Conservation (phyloP, 2,797 vertebrate species). For the Oryzias sinensis region DNA sequence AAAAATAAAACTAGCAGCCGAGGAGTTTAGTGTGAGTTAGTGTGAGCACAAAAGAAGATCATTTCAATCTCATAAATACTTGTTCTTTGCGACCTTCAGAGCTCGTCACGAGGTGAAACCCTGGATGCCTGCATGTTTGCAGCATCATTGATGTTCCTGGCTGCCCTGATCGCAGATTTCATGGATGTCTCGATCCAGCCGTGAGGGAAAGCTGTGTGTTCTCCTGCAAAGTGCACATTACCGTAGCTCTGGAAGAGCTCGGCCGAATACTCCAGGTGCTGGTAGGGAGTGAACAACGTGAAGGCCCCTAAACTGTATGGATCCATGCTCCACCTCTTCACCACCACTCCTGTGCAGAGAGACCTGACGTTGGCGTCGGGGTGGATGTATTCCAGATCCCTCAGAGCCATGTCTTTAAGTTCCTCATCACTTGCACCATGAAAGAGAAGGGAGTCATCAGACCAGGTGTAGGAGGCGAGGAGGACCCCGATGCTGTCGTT, state of each 20-base stretch:
- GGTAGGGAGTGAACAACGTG: constrained; percentile 71
- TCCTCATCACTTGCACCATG: constrained; percentile 30
- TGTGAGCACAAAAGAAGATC: too few species aligned
- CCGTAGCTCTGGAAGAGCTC: constrained; percentile 62
- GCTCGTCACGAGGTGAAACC: background rate
- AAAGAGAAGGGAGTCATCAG: constrained; percentile 50
- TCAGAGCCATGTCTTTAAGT: constrained; percentile 51
- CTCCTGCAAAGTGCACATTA: constrained; percentile 78
- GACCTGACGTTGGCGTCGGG: constrained; percentile 26
- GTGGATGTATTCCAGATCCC: constrained; percentile 73
- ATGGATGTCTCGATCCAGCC: constrained; percentile 78
- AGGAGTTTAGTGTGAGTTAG: too few species aligned
- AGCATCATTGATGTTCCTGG: constrained; percentile 34
- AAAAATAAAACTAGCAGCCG: too few species aligned
- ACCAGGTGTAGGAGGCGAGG: constrained; percentile 57
- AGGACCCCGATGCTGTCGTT: constrained; percentile 33
- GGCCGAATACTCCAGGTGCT: constrained; percentile 50
- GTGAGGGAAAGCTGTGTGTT: constrained; percentile 77
- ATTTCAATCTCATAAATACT: too few species aligned
- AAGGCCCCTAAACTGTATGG: constrained; percentile 67
- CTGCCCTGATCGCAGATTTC: constrained; percentile 17
- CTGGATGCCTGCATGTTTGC: background rate
- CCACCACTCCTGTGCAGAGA: constrained; percentile 62
- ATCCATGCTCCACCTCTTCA: constrained; percentile 75
- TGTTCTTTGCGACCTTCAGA: background rate